These are phyloP conservation scores for Zophobas atratus DNA, from an alignment of 1,140 invertebrate species.

Conservation along the genomic window DNA sequence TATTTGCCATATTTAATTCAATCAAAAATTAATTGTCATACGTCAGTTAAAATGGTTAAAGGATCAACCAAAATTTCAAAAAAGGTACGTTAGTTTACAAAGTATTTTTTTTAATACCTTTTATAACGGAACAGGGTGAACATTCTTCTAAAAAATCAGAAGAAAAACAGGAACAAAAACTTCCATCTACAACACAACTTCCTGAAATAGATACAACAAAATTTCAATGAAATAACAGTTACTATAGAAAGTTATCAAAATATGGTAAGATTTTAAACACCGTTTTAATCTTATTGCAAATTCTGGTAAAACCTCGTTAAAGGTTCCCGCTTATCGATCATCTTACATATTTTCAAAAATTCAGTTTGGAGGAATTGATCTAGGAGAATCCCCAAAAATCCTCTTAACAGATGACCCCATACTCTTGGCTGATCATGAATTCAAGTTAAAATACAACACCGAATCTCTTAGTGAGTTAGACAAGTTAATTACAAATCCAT, in stretches of 20 bases:
- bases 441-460: not conserved
- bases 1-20: no score
- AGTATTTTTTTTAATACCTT: no score
- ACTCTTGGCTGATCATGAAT: not conserved
- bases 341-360: slow-evolving; percentile 3
- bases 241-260: slow-evolving; percentile 16
- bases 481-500: slow-evolving; percentile 14
- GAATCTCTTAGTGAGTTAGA: slow-evolving; percentile 8
- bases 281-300: not conserved
- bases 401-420: slow-evolving; percentile 9
- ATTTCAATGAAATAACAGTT: slow-evolving; percentile 8
- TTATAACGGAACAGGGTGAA: no score
- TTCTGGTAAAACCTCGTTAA: not conserved
- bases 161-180: not conserved
- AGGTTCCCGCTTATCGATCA: slow-evolving; percentile 10
- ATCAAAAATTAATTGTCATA: no score
- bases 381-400: not conserved
- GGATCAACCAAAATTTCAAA: no score
- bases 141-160: not conserved
- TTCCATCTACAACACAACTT: not conserved
- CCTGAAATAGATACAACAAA: not conserved
- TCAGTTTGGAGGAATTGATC: slow-evolving; percentile 1
- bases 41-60: no score
- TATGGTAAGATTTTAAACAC: not conserved
- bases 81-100: no score